Evolutionary conservation across 2,888 invertebrate species (phyloP).

Genomic region (Mantis religiosa): DNA sequence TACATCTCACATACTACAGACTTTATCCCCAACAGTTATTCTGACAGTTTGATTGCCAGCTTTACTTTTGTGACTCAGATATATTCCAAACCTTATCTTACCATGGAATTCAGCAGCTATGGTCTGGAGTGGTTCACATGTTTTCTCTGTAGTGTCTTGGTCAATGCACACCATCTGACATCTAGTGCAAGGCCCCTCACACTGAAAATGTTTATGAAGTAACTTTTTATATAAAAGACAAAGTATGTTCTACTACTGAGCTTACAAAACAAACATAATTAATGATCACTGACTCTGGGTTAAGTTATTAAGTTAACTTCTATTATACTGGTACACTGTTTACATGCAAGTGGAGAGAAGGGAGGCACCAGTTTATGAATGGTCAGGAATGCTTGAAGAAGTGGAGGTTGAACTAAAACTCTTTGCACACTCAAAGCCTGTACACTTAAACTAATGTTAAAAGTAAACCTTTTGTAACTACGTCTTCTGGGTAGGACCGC

Average conservation of each 20-base stretch:
- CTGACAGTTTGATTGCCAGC: background rate
- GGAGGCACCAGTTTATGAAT: no score
- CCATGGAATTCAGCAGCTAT: conserved; percentile 69
- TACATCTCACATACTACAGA: background rate
- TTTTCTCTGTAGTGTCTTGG: conserved; percentile 75
- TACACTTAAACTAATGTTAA: no score
- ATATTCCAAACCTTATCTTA: conserved; percentile 78
- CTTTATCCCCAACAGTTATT: conserved; percentile 28
- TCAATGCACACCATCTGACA: conserved; percentile 97
- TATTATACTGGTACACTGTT: no score
- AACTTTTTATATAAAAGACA: conserved; percentile 8
- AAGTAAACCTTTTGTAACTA: no score
- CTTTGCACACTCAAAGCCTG: no score
- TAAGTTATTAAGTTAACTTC: no score
- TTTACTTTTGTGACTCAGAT: conserved; percentile 46
- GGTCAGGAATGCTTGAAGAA: no score
- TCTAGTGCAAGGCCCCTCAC: conserved; percentile 76
- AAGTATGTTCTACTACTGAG: background rate
- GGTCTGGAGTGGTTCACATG: conserved; percentile 72
- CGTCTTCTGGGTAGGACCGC: no score
- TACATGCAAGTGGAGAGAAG: no score
- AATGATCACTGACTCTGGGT: no score
- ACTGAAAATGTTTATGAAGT: conserved; percentile 48
- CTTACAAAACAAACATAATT: no score
- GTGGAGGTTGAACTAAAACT: no score